phyloP scores from a whole-genome alignment of 2,113 vertebrate genomes.

The Etia nguti region DNA sequence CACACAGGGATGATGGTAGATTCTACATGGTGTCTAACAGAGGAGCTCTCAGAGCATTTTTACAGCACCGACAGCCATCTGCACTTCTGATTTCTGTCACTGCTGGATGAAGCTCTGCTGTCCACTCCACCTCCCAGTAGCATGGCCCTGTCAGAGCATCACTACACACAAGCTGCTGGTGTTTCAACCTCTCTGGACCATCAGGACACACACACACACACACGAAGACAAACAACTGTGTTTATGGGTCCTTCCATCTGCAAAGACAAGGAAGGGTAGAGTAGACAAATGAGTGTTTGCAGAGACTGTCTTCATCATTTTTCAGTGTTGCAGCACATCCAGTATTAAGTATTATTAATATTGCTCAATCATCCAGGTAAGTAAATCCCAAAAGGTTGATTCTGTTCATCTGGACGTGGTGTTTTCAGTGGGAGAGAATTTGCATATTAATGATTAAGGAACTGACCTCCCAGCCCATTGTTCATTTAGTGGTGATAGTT shows the following conservation, averaged over 20 bases:
- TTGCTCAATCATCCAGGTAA: neutral
- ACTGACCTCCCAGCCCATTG: accelerated
- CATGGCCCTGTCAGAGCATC: neutral
- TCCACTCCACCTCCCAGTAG: neutral
- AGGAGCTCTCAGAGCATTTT: neutral
- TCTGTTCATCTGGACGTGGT: neutral
- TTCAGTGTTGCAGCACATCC: neutral
- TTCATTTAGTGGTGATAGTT: neutral
- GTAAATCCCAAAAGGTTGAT: neutral
- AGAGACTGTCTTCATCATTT: neutral
- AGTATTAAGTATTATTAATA: neutral
- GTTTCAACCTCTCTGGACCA: neutral
- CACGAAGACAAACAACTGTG: neutral
- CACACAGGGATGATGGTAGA: neutral
- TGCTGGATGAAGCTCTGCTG: neutral
- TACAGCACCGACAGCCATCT: neutral
- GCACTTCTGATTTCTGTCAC: neutral
- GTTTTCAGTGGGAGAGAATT: neutral
- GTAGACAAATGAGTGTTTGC: neutral
- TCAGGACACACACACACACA: neutral
- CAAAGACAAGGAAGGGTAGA: neutral
- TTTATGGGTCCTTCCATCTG: neutral
- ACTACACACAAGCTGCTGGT: neutral
- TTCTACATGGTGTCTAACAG: neutral
- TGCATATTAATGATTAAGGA: neutral